phyloP scores from a whole-genome alignment of 2,888 invertebrate species.

The Orthosia incerta region DNA sequence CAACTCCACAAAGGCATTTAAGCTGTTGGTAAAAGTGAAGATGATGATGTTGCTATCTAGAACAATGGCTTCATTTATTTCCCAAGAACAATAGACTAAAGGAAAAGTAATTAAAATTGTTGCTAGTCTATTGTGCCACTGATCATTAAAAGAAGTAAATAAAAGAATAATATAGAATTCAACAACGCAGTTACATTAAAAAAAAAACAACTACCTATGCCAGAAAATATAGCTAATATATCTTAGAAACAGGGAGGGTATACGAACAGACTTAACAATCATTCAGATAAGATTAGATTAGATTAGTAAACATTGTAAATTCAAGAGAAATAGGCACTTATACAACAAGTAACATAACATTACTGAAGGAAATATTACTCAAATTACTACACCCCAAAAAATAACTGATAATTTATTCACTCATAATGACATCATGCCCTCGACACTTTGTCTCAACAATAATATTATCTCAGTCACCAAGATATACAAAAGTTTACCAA shows the following conservation, averaged over 20 bases:
- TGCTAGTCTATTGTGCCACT: neutral
- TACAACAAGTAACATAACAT: too few relatives aligned
- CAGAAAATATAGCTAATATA: neutral
- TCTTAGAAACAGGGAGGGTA: neutral
- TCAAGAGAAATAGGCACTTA: too few relatives aligned
- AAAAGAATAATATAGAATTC: too few relatives aligned
- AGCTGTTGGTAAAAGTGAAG: too few relatives aligned
- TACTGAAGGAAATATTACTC: too few relatives aligned
- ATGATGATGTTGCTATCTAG: too few relatives aligned
- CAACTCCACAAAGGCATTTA: too few relatives aligned
- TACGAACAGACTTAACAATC: too few relatives aligned
- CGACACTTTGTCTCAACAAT: neutral
- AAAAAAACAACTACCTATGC: neutral
- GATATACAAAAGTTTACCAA: neutral
- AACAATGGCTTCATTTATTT: too few relatives aligned
- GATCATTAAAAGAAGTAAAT: neutral
- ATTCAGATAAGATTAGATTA: too few relatives aligned
- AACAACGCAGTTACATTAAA: neutral
- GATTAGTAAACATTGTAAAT: too few relatives aligned
- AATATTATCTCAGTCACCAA: neutral
- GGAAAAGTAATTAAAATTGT: neutral
- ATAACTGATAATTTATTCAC: neutral
- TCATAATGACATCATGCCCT: neutral
- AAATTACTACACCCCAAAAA: too few relatives aligned
- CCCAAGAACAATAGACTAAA: neutral